Base-by-base conservation (phyloP, 2,797 vertebrate species). In the Lepidocolaptes lacrymiger region DNA sequence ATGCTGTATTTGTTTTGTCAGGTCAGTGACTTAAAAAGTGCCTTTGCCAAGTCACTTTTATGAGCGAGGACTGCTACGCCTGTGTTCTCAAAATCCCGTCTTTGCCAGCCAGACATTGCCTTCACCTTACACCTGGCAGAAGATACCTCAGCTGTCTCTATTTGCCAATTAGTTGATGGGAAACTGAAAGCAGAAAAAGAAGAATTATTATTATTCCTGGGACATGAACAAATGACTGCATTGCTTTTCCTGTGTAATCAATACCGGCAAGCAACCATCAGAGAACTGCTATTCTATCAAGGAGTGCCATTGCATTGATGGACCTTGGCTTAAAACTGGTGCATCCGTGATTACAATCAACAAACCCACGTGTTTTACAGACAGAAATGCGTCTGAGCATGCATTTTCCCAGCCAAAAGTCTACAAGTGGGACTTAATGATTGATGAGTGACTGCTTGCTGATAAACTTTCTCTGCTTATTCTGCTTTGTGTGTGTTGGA, bases 381-480 rank as follows among this genome's bases (percentile, higher is more conserved):
- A 96, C 95, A 95, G 98, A 96, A 88, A 97, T 98, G 97, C 96
- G 24, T 92, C 92, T 93, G 97, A 98, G 97, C 96, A 97, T 98
- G 98, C 77, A 96, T 96, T 97, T 97, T 95, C 96, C 90, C 96
- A 89, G 96, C 97, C 98, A 94, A 74, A 97, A 96, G 95, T 98
- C 96, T 97, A 96, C 95, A 94, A 96, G 96, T 26, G 98, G 98
- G 97, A 97, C 96, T 94, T 95, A 94, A 97, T 98, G 98, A 98
- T 98, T 97, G 97, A 98, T 98, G 98, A 98, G 95, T 97, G 97
- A 97, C 96, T 97, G 91, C 96, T 83, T 89, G 94, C 97, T 96
- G 80, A 97, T 95, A 94, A 82, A 88, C 95, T 96, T 94, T 91
- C 95, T 96, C 93, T 94, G 96, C 96, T 97, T 93, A 96, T 97